These are phyloP conservation scores for Leptoclinus maculatus DNA, from an alignment of 2,797 vertebrate species.

Conservation along the genomic window DNA sequence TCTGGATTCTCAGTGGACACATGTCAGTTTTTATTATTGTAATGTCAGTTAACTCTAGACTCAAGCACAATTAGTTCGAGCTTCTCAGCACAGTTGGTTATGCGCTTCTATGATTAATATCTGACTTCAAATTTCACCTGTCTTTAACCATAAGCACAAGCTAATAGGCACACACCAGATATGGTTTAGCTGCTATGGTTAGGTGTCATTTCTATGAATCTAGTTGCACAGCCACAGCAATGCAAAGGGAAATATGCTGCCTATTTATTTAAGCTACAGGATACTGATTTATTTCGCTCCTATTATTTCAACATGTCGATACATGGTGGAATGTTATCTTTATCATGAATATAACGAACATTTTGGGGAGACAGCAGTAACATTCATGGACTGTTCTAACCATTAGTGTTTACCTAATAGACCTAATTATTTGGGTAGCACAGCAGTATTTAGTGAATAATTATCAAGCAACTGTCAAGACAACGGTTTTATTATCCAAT, in stretches of 20 bases:
- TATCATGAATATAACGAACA: not conserved
- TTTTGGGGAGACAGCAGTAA: not conserved
- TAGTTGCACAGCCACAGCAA: not conserved
- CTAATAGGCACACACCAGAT: not conserved
- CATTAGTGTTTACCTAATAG: not conserved
- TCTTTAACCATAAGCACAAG: not conserved
- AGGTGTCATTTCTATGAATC: not conserved
- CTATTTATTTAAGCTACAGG: not conserved
- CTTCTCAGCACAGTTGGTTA: not conserved
- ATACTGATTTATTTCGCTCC: not conserved
- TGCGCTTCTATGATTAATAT: not conserved
- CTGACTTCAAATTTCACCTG: not conserved
- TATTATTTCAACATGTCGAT: not conserved
- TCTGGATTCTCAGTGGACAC: slow-evolving; percentile 11
- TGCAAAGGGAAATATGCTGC: not conserved
- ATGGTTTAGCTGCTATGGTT: too few relatives aligned
- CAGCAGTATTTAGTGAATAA: not conserved
- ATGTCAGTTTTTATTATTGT: slow-evolving; percentile 10
- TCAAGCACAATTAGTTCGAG: not conserved
- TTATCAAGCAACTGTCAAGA: not conserved
- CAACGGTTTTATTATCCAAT: not conserved
- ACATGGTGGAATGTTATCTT: not conserved
- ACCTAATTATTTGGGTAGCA: not conserved
- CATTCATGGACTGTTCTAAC: not conserved
- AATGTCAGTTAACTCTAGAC: slow-evolving; percentile 6